A percentile compares a stretch with the other conserved stretches of the same genome.
phyloP scores from a whole-genome alignment of 2,888 invertebrate species.

The Plebejus melissa region DNA sequence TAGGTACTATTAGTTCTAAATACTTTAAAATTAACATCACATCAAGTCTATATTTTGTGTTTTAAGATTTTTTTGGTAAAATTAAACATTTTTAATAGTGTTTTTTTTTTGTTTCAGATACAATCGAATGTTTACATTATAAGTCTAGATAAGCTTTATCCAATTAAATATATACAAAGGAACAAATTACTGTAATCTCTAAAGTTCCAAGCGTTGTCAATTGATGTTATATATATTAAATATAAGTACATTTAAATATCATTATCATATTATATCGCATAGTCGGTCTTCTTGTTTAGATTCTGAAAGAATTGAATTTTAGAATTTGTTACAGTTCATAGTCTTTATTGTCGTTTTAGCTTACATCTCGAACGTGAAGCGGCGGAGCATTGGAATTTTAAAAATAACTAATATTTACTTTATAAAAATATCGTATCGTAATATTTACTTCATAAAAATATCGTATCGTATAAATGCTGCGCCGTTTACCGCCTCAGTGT shows the following conservation, averaged over 20 bases:
- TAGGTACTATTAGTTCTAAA: no score
- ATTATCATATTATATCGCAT: conserved; percentile 31
- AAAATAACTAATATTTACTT: neutral
- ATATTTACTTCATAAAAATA: neutral
- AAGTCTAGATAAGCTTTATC: conserved; percentile 14
- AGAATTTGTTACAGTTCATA: conserved; percentile 39
- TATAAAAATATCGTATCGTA: neutral
- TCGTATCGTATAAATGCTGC: neutral
- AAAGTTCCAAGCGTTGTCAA: conserved; percentile 40
- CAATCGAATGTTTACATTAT: conserved; percentile 21
- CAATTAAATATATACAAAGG: conserved; percentile 31
- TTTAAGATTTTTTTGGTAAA: no score
- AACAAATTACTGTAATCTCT: conserved; percentile 36
- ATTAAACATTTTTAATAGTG: neutral
- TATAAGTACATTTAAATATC: conserved; percentile 33
- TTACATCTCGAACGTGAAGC: neutral
- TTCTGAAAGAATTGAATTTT: conserved; percentile 32
- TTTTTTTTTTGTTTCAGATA: conserved; percentile 26
- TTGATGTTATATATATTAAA: conserved; percentile 34
- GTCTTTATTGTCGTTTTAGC: conserved; percentile 38
- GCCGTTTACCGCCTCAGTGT: neutral
- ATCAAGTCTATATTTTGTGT: no score
- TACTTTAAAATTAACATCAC: no score
- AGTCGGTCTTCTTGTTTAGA: conserved; percentile 32
- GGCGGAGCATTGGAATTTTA: neutral